A percentile compares a stretch with the other conserved stretches of the same genome.
Evolutionary conservation across 2,888 invertebrate genomes (phyloP).

Genomic region (Ophraella communa): DNA sequence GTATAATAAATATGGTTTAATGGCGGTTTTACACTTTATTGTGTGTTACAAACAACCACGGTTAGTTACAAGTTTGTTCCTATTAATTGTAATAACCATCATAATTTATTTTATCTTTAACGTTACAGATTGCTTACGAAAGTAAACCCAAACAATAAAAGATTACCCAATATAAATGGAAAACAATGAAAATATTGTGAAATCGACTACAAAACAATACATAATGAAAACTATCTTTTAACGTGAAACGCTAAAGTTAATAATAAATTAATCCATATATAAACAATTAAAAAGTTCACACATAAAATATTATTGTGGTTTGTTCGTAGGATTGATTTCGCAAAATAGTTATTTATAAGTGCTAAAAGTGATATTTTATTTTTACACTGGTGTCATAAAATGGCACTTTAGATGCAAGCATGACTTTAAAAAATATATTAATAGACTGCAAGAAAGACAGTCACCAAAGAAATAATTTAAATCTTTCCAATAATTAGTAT

Average conservation of each 20-base stretch:
- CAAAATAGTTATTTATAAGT: background rate
- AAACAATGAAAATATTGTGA: constrained; percentile 8
- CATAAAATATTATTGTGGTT: background rate
- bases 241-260: constrained; percentile 12
- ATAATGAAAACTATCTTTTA: constrained; percentile 10
- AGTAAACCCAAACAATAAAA: background rate
- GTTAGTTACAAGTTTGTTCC: background rate
- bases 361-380: background rate
- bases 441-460: too few species aligned
- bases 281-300: constrained; percentile 27
- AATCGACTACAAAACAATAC: constrained; percentile 10
- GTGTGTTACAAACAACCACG: background rate
- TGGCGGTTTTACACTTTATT: background rate
- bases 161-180: background rate
- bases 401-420: too few species aligned
- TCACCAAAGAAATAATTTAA: too few species aligned
- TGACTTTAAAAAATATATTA: too few species aligned
- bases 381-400: too few species aligned
- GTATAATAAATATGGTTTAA: too few species aligned
- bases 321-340: constrained; percentile 6
- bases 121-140: constrained; percentile 8
- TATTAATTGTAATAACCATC: background rate
- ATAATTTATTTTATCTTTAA: constrained; percentile 1
- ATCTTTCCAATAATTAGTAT: too few species aligned
- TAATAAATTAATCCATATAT: constrained; percentile 17